phyloP scores from a whole-genome alignment of 2,797 vertebrate species.

The Saxicola maurus region DNA sequence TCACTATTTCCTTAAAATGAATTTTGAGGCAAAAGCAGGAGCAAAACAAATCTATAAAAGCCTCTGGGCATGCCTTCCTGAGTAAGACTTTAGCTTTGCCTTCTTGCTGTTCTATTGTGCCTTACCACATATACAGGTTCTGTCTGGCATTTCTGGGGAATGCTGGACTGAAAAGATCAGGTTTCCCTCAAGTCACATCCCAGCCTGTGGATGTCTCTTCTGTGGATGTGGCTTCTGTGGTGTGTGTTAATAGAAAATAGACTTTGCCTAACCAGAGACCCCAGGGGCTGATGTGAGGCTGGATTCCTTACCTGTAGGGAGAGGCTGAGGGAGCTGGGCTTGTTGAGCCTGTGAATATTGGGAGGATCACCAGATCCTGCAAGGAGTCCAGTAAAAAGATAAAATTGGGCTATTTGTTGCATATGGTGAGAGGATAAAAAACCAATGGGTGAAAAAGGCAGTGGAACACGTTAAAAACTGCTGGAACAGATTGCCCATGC shows the following conservation, averaged over 20 bases:
- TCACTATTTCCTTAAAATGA: not conserved
- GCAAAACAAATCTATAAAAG: not conserved
- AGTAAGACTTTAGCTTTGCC: not conserved
- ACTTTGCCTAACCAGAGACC: not conserved
- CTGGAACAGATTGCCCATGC: not conserved
- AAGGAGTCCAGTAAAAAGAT: not conserved
- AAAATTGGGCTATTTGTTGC: not conserved
- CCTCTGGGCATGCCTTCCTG: not conserved
- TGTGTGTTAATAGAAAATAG: not conserved
- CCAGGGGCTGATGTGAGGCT: fast-evolving
- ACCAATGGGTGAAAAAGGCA: not conserved
- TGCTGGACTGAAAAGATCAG: not conserved
- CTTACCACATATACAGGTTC: not conserved
- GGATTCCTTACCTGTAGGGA: not conserved
- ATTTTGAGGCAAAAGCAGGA: not conserved
- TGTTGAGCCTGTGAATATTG: not conserved
- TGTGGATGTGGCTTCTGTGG: not conserved
- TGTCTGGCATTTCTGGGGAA: not conserved
- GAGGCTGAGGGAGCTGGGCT: not conserved
- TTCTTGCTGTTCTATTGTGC: not conserved
- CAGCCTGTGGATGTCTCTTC: not conserved
- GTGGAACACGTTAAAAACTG: not conserved
- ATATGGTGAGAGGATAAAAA: not conserved
- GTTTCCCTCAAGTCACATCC: not conserved
- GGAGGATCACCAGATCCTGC: not conserved